These are phyloP conservation scores for Silurus aristotelis DNA, from an alignment of 2,797 vertebrate genomes.

Conservation along the genomic window DNA sequence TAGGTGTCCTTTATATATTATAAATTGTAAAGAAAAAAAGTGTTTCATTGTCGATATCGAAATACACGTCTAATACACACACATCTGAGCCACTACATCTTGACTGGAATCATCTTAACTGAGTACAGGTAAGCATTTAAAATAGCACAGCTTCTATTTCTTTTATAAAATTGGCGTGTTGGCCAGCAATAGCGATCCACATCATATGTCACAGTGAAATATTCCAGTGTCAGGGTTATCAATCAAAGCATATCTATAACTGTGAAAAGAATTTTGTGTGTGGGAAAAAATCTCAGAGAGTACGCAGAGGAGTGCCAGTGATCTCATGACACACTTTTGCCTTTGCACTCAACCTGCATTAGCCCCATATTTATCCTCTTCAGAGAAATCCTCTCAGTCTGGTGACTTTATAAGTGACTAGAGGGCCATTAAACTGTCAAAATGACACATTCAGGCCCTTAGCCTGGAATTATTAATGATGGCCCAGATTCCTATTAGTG, in stretches of 20 bases:
- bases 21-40: background rate
- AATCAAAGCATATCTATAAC: background rate
- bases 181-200: background rate
- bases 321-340: background rate
- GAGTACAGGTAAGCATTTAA: background rate
- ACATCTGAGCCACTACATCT: background rate
- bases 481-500: background rate
- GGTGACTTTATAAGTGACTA: constrained; percentile 9
- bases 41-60: too few species aligned
- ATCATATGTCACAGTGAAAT: background rate
- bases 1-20: background rate
- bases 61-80: background rate
- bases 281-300: background rate
- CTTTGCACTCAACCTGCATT: background rate
- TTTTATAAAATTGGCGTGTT: background rate
- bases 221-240: background rate
- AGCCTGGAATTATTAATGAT: constrained; percentile 3
- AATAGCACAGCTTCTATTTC: background rate
- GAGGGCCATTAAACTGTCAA: constrained; percentile 2
- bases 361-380: background rate
- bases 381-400: background rate
- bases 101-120: background rate
- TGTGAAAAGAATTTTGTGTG: background rate
- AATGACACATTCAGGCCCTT: background rate
- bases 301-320: background rate